Evolutionary conservation across 1,140 invertebrate genomes (phyloP).

Genomic region (Orchestia grillus): DNA sequence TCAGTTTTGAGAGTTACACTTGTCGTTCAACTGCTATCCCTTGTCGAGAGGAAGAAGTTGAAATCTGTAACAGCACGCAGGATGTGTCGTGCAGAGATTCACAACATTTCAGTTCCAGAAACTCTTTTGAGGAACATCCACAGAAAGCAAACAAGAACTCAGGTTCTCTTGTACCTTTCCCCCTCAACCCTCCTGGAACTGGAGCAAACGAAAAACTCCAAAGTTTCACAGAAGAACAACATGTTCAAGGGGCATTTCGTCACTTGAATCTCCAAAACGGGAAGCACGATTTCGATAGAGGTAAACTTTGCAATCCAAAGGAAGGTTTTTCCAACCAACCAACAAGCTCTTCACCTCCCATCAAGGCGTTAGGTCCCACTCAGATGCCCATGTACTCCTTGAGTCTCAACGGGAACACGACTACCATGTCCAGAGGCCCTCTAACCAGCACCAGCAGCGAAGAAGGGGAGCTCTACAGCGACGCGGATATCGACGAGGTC

Average conservation of each 20-base stretch:
- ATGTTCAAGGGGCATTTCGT: neutral
- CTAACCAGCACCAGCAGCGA: neutral
- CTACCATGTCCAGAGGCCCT: neutral
- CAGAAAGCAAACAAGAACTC: neutral
- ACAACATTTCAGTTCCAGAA: neutral
- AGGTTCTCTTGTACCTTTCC: neutral
- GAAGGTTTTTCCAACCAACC: neutral
- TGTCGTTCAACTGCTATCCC: neutral
- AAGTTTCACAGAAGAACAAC: neutral
- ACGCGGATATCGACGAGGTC: constrained; percentile 24
- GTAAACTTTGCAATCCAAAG: neutral
- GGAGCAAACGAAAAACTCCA: neutral
- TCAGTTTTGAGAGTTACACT: neutral
- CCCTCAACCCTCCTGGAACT: neutral
- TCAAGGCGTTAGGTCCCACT: neutral
- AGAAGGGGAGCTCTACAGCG: constrained; percentile 31
- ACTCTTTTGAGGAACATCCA: neutral
- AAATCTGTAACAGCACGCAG: neutral
- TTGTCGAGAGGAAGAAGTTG: neutral
- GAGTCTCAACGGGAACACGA: neutral
- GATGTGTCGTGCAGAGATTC: neutral
- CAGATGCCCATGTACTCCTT: neutral
- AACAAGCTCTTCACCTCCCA: neutral
- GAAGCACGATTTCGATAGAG: neutral
- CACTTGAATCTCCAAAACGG: neutral